These are phyloP conservation scores for Tipula unca DNA, from an alignment of 2,888 invertebrate genomes.

Conservation along the genomic window DNA sequence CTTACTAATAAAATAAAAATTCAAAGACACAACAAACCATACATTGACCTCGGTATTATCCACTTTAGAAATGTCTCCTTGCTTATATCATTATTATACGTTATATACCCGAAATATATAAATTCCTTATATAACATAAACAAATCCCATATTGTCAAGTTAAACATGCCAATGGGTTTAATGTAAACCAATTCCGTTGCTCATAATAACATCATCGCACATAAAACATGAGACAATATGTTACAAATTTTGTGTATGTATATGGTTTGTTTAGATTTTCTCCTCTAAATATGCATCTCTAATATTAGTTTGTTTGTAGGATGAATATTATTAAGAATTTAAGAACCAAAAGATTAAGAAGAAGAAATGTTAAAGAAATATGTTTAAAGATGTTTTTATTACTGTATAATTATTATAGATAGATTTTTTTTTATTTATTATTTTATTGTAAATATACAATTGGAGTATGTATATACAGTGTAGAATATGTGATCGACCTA, in stretches of 20 bases:
- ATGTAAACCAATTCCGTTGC: neutral
- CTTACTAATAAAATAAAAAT: neutral
- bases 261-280: neutral
- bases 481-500: neutral
- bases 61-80: neutral
- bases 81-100: neutral
- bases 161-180: neutral
- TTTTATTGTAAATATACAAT: neutral
- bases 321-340: neutral
- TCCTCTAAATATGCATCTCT: neutral
- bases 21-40: neutral
- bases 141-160: neutral
- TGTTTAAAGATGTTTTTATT: conserved; percentile 14
- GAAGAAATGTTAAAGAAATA: neutral
- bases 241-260: neutral
- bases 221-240: conserved; percentile 14
- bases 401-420: conserved; percentile 8
- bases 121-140: neutral
- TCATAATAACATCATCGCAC: neutral
- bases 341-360: neutral
- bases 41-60: neutral
- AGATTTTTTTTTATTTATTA: too few relatives aligned
- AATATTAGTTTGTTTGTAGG: neutral
- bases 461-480: neutral
- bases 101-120: neutral